Base-by-base conservation (phyloP, 2,888 invertebrate species). In the Saturnia pavonia region DNA sequence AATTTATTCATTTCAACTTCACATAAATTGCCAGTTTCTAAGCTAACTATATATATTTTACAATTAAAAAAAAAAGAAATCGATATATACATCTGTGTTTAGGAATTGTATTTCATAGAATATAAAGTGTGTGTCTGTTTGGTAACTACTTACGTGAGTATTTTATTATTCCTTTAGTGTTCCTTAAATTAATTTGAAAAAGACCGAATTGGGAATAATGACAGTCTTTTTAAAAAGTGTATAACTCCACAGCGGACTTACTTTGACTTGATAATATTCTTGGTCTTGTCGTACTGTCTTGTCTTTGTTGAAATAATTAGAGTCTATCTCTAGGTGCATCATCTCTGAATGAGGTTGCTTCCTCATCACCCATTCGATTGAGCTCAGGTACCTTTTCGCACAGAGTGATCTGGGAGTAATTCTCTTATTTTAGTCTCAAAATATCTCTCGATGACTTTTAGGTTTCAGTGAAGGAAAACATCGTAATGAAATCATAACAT, bases 241-340 rank as follows among this genome's bases (percentile, higher is more conserved):
- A 1, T 11, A 54, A 2, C 4, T 54, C 22, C 11, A 22, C 22
- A 22, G n/a, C 14, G 14, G 11, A 12, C 57, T 27, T 25, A 82
- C 82, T 75, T 80, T 78, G 0, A 78, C 78, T 69, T 83, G 82
- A 69, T 79, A 83, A 69, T 80, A 76, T 34, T 79, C 74, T 34
- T 66, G 69, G 25, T 71, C 69, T 14, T 51, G 54, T 19, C 70
- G 27, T 40, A 70, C 70, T 27, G 73, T 51, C 45, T 48, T 65
- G n/a, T 65, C 69, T n/a, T 48, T 22, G 0, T 51, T 34, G n/a
- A 67, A 67, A 42, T 66, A 19, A n/a, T 63, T 40, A 4, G 42
- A 42, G 7, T 25, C 40, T 2, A 48, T 66, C 66, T 43, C 54
- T n/a, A 54, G 25, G n/a, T n/a, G 71, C 8, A 76, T 69, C 12